A percentile compares a stretch with the other conserved stretches of the same genome.
These are phyloP conservation scores for Progne subis DNA, from an alignment of 2,113 vertebrate genomes.

Conservation along the genomic window DNA sequence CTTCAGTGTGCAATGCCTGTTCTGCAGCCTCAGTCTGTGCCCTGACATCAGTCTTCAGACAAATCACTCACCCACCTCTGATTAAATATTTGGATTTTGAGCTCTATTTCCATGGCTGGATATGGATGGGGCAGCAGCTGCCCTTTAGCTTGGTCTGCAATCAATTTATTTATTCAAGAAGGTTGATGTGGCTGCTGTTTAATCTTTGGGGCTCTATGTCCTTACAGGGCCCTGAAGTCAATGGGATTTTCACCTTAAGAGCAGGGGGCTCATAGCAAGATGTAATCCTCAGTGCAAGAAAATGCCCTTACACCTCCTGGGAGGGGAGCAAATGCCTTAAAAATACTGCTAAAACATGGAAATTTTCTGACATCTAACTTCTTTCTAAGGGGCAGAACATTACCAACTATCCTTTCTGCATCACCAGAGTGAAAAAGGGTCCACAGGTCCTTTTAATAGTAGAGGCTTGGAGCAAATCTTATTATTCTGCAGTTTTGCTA, in stretches of 20 bases:
- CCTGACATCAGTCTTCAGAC: not conserved
- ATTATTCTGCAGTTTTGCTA: not conserved
- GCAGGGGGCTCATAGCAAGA: not conserved
- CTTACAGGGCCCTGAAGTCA: not conserved
- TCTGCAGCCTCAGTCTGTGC: not conserved
- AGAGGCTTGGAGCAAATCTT: not conserved
- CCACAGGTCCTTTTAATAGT: not conserved
- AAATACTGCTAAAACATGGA: not conserved
- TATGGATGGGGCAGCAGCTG: not conserved
- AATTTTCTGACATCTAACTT: not conserved
- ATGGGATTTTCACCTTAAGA: not conserved
- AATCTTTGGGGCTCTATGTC: not conserved
- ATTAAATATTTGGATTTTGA: slow-evolving; percentile 10
- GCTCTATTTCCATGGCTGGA: not conserved
- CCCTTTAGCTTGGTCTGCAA: not conserved
- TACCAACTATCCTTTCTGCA: not conserved
- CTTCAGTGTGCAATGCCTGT: not conserved
- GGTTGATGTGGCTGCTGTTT: not conserved
- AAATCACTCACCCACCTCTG: not conserved
- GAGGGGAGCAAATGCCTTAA: not conserved
- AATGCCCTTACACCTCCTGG: not conserved
- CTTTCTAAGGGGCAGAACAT: not conserved
- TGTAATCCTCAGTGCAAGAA: not conserved
- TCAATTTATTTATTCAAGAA: not conserved
- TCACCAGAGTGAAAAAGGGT: not conserved